Evolutionary conservation across 64 coral and sea anemone genomes (phyloP), one percentile per base, ranked within the genome.

Genomic region (Catalaphyllia jardinei): DNA sequence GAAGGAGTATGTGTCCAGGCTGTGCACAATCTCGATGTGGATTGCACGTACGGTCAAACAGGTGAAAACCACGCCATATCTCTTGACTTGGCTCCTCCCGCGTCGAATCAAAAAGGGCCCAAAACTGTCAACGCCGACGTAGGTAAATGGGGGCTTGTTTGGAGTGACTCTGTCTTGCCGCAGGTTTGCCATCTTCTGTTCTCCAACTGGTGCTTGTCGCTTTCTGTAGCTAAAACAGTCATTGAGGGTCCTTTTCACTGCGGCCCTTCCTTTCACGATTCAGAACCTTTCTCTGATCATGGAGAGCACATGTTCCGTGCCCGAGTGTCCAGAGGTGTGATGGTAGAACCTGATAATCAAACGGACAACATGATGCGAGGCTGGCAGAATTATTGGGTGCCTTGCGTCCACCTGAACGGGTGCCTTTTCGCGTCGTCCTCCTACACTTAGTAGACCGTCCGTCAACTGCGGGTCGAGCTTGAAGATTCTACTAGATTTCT

Each of bases 101-200:
- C 89, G 33, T 19, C 80, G 71, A 83, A 91, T 79, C 49, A 74
- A 31, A 50, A 91, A 83, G 24, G 67, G 79, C n/a, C 89, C 89
- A 42, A 91, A 84, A 76, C 69, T 84, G 63, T 82, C 88, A 52
- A 90, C 71, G 13, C 88, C 78, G 33, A 90, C 88, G 50, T 54
- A 63, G 38, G 25, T 62, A 29, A 83, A 83, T 9, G 78, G 67
- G 9, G 78, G 89, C 29, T 82, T 71, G 46, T 83, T 42, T 29
- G 89, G 77, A 55, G 77, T 82, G 14, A 75, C 19, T 57, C 78
- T 90, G 31, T 76, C 89, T 31, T 35, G 22, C 25, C 67, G 78
- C 30, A 76, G 65, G 79, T 84, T 73, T 75, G 78, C 89, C 89
- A 91, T 91, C 80, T 91, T 83, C 51, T 84, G 89, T 30, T 62